Percentiles rank a stretch among this genome's conserved stretches.
Conservation (phyloP, 2,113 vertebrate genomes). For the Tupaia tana region DNA sequence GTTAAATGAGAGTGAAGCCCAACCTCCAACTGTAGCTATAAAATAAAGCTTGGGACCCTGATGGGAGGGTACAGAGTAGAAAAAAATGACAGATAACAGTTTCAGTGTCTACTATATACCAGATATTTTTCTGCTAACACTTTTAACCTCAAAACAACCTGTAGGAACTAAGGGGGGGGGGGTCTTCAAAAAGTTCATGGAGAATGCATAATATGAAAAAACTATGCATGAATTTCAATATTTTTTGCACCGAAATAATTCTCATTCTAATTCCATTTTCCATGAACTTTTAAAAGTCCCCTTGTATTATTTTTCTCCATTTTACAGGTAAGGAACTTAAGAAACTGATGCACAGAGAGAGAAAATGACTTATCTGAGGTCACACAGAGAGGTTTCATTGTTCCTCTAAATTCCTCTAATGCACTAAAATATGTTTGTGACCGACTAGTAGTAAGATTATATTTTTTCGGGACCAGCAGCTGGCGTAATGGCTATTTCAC, state of each 20-base stretch:
- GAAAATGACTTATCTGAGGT: not conserved
- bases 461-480: not conserved
- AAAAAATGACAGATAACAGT: not conserved
- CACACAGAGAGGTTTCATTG: not conserved
- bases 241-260: too few species aligned
- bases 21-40: not conserved
- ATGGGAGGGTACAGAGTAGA: not conserved
- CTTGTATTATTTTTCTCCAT: not conserved
- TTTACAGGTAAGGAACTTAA: not conserved
- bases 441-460: conserved; percentile 25
- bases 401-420: not conserved
- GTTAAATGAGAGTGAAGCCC: conserved; percentile 18
- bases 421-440: not conserved
- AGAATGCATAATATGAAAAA: too few species aligned
- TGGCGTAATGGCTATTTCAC: too few species aligned
- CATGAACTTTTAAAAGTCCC: too few species aligned
- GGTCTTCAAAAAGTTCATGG: too few species aligned
- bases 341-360: not conserved
- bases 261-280: too few species aligned
- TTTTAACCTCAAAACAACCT: not conserved
- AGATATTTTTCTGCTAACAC: not conserved
- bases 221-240: too few species aligned
- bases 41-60: not conserved
- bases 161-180: not conserved
- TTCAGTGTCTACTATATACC: not conserved